A percentile compares a stretch with the other conserved stretches of the same genome.
Evolutionary conservation across 2,888 invertebrate genomes (phyloP).

Genomic region (Acanthococcus lagerstroemiae): DNA sequence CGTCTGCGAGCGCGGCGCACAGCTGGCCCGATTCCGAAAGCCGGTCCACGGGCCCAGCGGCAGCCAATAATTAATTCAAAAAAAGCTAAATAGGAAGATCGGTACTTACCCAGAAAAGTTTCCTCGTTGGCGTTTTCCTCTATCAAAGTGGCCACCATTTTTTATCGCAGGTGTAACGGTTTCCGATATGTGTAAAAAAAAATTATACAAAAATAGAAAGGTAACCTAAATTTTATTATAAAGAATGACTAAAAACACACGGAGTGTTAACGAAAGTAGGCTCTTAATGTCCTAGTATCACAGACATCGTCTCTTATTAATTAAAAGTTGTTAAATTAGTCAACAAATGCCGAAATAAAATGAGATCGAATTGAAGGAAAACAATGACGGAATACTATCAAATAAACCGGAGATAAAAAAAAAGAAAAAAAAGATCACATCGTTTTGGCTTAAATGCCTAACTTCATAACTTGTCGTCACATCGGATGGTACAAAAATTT

Average conservation of each 20-base stretch:
- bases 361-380: conserved; percentile 28
- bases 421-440: conserved; percentile 22
- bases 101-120: conserved; percentile 39
- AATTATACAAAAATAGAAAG: conserved; percentile 20
- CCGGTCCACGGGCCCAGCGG: too few species aligned
- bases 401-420: not conserved
- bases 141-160: conserved; percentile 25
- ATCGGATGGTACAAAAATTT: conserved; percentile 12
- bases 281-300: conserved; percentile 24
- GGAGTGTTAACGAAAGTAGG: conserved; percentile 30
- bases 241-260: conserved; percentile 29
- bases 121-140: conserved; percentile 21
- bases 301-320: conserved; percentile 22
- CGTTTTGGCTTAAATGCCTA: conserved; percentile 20
- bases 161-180: not conserved
- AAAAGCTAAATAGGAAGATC: not conserved
- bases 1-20: not conserved
- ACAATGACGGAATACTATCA: conserved; percentile 14
- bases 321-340: conserved; percentile 28
- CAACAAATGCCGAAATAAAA: conserved; percentile 30
- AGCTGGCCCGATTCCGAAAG: not conserved
- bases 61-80: not conserved
- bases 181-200: conserved; percentile 17
- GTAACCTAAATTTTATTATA: conserved; percentile 27
- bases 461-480: conserved; percentile 13